Conservation (phyloP, 2,888 invertebrate genomes). For the Eilema griseolum region DNA sequence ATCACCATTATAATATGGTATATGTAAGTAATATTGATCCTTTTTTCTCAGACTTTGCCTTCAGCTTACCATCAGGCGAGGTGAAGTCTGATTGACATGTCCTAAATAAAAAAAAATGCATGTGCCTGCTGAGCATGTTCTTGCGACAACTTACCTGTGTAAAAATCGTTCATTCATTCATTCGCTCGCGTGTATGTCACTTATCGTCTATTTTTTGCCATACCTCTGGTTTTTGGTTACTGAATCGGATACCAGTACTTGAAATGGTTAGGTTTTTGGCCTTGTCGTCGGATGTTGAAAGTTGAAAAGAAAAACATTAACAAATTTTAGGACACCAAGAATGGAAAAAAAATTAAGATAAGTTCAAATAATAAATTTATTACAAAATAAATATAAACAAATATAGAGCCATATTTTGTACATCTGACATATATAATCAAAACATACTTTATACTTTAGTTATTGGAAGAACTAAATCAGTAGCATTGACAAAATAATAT, state of each 20-base stretch:
- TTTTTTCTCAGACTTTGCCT: too few relatives aligned
- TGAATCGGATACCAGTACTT: too few relatives aligned
- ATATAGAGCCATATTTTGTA: conserved; percentile 33
- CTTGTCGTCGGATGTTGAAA: too few relatives aligned
- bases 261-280: too few relatives aligned
- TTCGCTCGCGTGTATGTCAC: not conserved
- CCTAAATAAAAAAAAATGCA: too few relatives aligned
- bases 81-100: too few relatives aligned
- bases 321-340: not conserved
- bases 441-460: not conserved
- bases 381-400: conserved; percentile 49
- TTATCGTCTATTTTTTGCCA: too few relatives aligned
- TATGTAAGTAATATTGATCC: too few relatives aligned
- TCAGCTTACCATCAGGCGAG: too few relatives aligned
- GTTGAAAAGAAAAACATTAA: too few relatives aligned
- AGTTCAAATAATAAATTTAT: conserved; percentile 41
- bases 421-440: conserved; percentile 31
- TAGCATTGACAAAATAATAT: conserved; percentile 28
- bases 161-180: not conserved
- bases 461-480: conserved; percentile 13
- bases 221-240: not conserved
- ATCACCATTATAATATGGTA: too few relatives aligned
- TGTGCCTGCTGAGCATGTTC: too few relatives aligned
- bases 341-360: not conserved
- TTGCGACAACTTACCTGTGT: not conserved